Conservation (phyloP, 2,888 invertebrate genomes). For the Temnothorax ravouxi region DNA sequence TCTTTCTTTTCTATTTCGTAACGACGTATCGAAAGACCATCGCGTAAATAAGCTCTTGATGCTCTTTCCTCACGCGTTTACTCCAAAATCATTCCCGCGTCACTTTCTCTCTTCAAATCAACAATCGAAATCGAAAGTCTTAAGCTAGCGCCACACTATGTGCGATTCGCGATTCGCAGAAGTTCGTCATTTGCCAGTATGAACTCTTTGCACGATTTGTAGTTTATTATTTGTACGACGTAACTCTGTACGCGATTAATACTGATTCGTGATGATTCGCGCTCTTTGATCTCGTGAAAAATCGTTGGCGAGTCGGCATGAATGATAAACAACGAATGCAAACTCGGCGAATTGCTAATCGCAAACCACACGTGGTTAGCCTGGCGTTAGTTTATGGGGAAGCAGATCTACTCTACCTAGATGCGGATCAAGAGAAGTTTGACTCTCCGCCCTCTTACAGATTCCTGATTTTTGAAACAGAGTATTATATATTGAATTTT, state of each 20-base stretch:
- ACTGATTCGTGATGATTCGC: neutral
- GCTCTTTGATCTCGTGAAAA: neutral
- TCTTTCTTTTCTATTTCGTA: neutral
- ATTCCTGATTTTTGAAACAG: too few relatives aligned
- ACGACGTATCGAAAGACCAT: neutral
- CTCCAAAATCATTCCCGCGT: neutral
- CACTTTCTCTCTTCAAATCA: neutral
- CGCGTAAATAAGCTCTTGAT: neutral
- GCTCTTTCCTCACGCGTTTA: neutral
- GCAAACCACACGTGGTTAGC: neutral
- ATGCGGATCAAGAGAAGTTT: too few relatives aligned
- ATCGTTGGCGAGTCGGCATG: neutral
- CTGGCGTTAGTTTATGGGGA: too few relatives aligned
- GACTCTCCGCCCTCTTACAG: too few relatives aligned
- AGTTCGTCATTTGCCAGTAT: neutral
- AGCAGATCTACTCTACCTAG: too few relatives aligned
- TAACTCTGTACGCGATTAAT: neutral
- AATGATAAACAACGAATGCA: neutral
- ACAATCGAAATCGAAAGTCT: neutral
- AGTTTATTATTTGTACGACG: neutral
- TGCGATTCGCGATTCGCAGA: neutral
- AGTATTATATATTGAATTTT: too few relatives aligned
- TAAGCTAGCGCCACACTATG: neutral
- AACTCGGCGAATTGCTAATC: neutral
- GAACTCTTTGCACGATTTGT: neutral